Conservation (phyloP, 2,888 invertebrate species). For the Ochropleura leucogaster region DNA sequence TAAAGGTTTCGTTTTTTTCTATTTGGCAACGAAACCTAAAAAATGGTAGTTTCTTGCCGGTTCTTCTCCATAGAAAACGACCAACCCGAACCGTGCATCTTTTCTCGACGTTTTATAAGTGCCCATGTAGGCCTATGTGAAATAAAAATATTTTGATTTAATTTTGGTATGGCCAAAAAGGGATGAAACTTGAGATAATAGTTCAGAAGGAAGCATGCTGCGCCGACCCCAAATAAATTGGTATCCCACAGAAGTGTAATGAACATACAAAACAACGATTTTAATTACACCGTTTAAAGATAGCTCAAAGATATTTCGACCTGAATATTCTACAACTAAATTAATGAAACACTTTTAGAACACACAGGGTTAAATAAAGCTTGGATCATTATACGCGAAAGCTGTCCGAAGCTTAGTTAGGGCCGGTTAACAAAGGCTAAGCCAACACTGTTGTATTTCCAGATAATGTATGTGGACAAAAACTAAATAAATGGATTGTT, state of each 20-base stretch:
- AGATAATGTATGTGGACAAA: not conserved
- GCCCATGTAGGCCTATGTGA: no score
- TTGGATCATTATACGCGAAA: slow-evolving; percentile 27
- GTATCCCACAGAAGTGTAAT: not conserved
- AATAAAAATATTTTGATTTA: no score
- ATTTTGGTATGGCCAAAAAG: no score
- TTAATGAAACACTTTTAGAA: slow-evolving; percentile 17
- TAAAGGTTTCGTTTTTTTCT: no score
- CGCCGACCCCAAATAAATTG: no score
- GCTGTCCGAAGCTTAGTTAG: slow-evolving; percentile 24
- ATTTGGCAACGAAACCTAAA: no score
- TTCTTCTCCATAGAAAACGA: no score
- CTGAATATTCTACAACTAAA: not conserved
- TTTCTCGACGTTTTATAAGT: no score
- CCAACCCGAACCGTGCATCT: no score
- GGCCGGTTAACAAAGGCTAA: slow-evolving; percentile 15
- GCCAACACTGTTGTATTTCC: slow-evolving; percentile 21
- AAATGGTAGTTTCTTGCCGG: no score
- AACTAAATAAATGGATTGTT: not conserved
- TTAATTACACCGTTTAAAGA: not conserved
- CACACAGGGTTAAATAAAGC: slow-evolving; percentile 9
- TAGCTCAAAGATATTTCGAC: not conserved
- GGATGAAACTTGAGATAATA: no score
- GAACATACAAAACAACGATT: not conserved
- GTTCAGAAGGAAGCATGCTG: no score